A percentile compares a stretch with the other conserved stretches of the same genome.
phyloP scores from a whole-genome alignment of 2,888 invertebrate species.

The Carabus problematicus region DNA sequence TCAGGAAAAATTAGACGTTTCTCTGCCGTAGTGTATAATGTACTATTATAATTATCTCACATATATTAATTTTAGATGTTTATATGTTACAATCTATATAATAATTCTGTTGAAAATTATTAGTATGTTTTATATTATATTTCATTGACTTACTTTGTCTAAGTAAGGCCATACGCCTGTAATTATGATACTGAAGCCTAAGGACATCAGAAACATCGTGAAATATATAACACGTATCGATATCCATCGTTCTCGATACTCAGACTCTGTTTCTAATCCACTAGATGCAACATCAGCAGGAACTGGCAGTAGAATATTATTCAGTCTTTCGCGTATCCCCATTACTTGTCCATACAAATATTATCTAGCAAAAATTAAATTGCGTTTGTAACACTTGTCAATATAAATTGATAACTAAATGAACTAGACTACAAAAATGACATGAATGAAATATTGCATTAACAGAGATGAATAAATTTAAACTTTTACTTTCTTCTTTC shows the following conservation, averaged over 20 bases:
- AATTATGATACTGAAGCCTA: slow-evolving; percentile 86
- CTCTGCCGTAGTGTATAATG: no score
- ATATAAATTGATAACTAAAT: slow-evolving; percentile 4
- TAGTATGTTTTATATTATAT: not conserved
- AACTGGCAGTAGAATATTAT: slow-evolving; percentile 32
- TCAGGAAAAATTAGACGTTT: no score
- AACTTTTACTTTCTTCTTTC: no score
- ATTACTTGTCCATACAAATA: slow-evolving; percentile 15
- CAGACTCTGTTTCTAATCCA: slow-evolving; percentile 70
- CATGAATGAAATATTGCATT: no score
- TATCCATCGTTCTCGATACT: slow-evolving; percentile 76
- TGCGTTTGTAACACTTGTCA: not conserved
- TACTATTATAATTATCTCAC: no score
- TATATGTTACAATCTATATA: not conserved
- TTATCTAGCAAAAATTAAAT: not conserved
- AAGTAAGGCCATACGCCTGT: slow-evolving; percentile 91
- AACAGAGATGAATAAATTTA: no score
- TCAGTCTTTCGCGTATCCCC: slow-evolving; percentile 40
- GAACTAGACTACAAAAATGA: not conserved
- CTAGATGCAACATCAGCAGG: slow-evolving; percentile 25
- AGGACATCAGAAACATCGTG: slow-evolving; percentile 88
- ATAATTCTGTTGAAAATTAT: not conserved
- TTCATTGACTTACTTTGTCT: slow-evolving; percentile 69
- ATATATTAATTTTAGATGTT: no score
- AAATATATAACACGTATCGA: slow-evolving; percentile 85